These are phyloP conservation scores for Oryzias celebensis DNA, from an alignment of 2,113 vertebrate species.

Conservation along the genomic window DNA sequence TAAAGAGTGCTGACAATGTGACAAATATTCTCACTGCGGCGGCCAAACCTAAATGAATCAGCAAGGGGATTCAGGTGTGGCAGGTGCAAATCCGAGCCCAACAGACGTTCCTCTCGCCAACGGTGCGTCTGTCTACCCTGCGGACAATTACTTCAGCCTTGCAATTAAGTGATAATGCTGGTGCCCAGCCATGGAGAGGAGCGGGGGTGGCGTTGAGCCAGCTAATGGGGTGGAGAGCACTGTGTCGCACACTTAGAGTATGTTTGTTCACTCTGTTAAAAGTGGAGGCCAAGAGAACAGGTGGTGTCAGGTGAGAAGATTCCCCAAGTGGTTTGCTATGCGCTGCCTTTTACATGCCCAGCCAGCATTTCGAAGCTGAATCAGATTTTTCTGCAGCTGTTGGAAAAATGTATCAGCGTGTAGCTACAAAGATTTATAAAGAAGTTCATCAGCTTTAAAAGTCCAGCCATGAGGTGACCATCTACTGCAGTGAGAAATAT, in stretches of 20 bases:
- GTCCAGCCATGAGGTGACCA: slow-evolving; percentile 3
- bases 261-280: slow-evolving; percentile 45
- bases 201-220: slow-evolving; percentile 30
- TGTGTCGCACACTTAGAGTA: not conserved
- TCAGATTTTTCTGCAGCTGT: slow-evolving; percentile 37
- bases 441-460: slow-evolving; percentile 55
- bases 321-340: slow-evolving; percentile 52
- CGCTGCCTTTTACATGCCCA: slow-evolving; percentile 10
- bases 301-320: slow-evolving; percentile 55
- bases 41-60: slow-evolving; percentile 61
- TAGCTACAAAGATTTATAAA: slow-evolving; percentile 42
- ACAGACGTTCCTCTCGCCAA: slow-evolving; percentile 35
- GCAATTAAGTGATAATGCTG: slow-evolving; percentile 60
- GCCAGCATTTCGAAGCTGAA: slow-evolving; percentile 48
- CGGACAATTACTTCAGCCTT: slow-evolving; percentile 65
- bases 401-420: slow-evolving; percentile 22
- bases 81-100: slow-evolving; percentile 31
- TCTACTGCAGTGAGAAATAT: too few species aligned
- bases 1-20: slow-evolving; percentile 79
- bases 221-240: slow-evolving; percentile 16
- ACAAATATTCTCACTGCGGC: slow-evolving; percentile 80
- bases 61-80: slow-evolving; percentile 53
- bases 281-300: slow-evolving; percentile 60
- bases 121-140: slow-evolving; percentile 36
- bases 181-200: slow-evolving; percentile 44